Evolutionary conservation across 2,113 vertebrate genomes (phyloP).

Genomic region (Oreamnos americanus): DNA sequence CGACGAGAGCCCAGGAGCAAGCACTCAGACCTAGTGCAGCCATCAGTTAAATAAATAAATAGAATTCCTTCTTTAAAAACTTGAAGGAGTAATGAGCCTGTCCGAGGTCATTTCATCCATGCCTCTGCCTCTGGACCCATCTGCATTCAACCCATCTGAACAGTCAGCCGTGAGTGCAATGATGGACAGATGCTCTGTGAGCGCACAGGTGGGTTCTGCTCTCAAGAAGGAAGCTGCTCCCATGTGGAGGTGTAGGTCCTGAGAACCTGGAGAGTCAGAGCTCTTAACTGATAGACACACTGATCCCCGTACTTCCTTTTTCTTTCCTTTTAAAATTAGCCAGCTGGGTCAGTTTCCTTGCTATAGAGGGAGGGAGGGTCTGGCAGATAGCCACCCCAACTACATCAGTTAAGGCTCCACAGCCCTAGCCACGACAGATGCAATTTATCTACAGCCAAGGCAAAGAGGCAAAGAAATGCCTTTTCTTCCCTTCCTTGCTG

Average conservation of each 20-base stretch:
- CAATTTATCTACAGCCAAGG: constrained; percentile 77
- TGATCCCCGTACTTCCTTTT: background rate
- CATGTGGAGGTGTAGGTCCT: background rate
- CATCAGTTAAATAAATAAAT: background rate
- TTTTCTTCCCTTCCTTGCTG: constrained; percentile 71
- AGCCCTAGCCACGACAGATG: constrained; percentile 72
- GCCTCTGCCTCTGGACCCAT: background rate
- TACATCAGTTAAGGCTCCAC: constrained; percentile 65
- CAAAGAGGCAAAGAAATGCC: constrained; percentile 55
- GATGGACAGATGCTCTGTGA: background rate
- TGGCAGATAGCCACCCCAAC: constrained; percentile 53
- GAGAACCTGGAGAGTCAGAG: background rate
- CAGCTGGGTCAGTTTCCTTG: background rate
- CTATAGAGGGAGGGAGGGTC: background rate
- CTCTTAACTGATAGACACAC: background rate
- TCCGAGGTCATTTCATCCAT: background rate
- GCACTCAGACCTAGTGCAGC: background rate
- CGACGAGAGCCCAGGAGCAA: accelerated
- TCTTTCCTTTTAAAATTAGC: constrained; percentile 17
- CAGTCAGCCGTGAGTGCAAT: accelerated
- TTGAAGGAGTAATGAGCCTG: background rate
- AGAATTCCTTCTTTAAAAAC: background rate
- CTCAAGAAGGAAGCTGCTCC: background rate
- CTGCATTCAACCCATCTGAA: background rate
- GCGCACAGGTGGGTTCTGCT: background rate